Base-by-base conservation (phyloP, 2,113 vertebrate species). In the Cyprinus carpio region DNA sequence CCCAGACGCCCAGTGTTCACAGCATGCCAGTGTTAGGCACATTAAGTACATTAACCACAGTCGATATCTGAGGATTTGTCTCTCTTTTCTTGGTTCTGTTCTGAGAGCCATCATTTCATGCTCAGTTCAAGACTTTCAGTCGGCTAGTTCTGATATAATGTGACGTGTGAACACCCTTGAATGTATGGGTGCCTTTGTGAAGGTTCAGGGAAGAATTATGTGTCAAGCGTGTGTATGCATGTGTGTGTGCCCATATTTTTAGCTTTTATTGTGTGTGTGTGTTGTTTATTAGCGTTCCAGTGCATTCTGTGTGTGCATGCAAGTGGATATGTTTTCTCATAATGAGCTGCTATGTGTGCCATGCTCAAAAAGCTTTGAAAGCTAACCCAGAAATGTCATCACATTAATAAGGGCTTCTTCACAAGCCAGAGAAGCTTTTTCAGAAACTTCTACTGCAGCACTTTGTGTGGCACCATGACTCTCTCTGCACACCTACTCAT, bases 371-470 rank as follows among this genome's bases (percentile, higher is more conserved):
- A 85, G 83, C 84, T 90, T 77, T 54, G 84, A 91, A 88, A 91
- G 74, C 82, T 93, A 93, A 94, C 93, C 92, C 89, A 94, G 90
- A 93, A 94, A 91, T 93, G 93, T 93, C 92, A 93, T 80, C 80
- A 81, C 78, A 88, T 87, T 85, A 87, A 89, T 88, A 86, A 84
- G 71, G 79, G 83, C 84, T 84, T 85, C 84, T 87, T 92, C 81
- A 75, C 81, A 88, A 90, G 90, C 88, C 56, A 62, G 72, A 78
- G 64, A 88, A 90, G 78, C 81, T 87, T 84, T 62, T 71, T 76
- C 43, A 81, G 71, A 86, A 84, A 86, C 62, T 84, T 88, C 75
- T 75, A 2, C 67, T 69, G 2, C 75, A 85, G 75, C 81, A 75
- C 43, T 85, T 60, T 71, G 62, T 43, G 29, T 25, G 49, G 54